Evolutionary conservation across 2,797 vertebrate genomes (phyloP).

Genomic region (Sarcoramphus papa): DNA sequence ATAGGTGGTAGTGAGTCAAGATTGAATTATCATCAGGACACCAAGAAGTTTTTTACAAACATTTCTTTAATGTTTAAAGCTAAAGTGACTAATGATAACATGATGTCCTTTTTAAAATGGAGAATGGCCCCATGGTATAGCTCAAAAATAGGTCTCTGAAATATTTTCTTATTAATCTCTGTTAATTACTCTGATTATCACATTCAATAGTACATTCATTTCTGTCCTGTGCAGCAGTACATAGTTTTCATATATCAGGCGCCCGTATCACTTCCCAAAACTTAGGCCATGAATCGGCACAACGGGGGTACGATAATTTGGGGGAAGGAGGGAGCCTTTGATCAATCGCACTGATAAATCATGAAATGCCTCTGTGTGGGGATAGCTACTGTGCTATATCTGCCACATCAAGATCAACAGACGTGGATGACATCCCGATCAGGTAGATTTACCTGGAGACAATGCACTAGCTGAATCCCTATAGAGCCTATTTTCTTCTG

Average conservation of each 20-base stretch:
- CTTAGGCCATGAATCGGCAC: not conserved
- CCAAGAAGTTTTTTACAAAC: not conserved
- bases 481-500: not conserved
- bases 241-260: not conserved
- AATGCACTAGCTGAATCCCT: not conserved
- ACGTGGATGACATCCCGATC: not conserved
- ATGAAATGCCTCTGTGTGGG: not conserved
- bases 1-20: not conserved
- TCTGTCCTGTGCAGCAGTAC: not conserved
- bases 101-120: not conserved
- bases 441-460: no score
- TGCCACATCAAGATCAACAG: not conserved
- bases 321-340: not conserved
- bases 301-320: not conserved
- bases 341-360: not conserved
- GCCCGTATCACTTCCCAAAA: not conserved
- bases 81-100: not conserved
- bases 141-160: not conserved
- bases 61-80: not conserved
- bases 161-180: not conserved
- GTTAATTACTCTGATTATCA: not conserved
- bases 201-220: not conserved
- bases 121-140: rapidly evolving
- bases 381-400: not conserved
- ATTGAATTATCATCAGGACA: not conserved